Percentiles rank a stretch among this genome's conserved stretches.
phyloP scores from a whole-genome alignment of 2,113 vertebrate genomes.

The Cochlearius cochlearius region DNA sequence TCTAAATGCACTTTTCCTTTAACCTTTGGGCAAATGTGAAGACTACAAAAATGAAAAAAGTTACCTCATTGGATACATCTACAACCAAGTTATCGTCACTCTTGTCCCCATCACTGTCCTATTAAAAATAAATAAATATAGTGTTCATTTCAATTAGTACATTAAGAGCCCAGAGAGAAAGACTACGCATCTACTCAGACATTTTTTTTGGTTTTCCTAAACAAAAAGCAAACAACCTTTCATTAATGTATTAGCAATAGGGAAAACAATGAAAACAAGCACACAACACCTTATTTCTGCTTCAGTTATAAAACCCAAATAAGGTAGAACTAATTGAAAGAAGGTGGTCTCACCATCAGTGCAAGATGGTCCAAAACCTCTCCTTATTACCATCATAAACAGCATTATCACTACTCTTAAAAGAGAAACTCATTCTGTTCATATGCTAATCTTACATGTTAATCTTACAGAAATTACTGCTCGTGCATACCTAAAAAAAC shows the following conservation, averaged over 20 bases:
- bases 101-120: slow-evolving; percentile 87
- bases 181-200: neutral
- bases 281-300: neutral
- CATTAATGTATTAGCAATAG: neutral
- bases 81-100: slow-evolving; percentile 87
- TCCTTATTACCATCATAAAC: neutral
- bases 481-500: neutral
- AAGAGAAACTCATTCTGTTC: neutral
- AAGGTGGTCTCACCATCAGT: neutral
- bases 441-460: neutral
- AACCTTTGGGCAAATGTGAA: neutral
- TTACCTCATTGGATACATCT: slow-evolving; percentile 88
- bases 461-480: neutral
- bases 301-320: neutral
- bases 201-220: neutral
- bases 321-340: neutral
- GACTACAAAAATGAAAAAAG: slow-evolving; percentile 38
- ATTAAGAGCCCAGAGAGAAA: neutral
- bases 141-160: slow-evolving; percentile 49
- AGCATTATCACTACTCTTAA: neutral
- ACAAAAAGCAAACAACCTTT: neutral
- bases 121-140: slow-evolving; percentile 67
- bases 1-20: slow-evolving; percentile 17
- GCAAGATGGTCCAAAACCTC: neutral
- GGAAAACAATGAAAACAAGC: neutral